Conservation (phyloP, 2,113 vertebrate genomes). For the Spheniscus mendiculus region DNA sequence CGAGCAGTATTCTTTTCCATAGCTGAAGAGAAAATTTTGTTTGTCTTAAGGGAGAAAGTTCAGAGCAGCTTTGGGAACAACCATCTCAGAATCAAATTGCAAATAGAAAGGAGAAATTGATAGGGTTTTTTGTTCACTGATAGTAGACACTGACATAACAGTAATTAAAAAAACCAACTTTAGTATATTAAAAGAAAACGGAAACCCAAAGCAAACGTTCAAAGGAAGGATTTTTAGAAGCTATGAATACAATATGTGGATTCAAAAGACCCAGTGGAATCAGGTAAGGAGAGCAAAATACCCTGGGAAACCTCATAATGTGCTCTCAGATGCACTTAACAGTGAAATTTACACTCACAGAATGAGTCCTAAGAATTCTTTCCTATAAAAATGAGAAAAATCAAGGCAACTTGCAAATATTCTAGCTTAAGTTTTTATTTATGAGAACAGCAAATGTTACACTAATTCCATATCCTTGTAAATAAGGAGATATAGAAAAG, state of each 20-base stretch:
- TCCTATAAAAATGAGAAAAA: neutral
- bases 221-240: conserved; percentile 28
- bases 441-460: neutral
- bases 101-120: conserved; percentile 38
- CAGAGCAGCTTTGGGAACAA: conserved; percentile 34
- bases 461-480: neutral
- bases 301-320: neutral
- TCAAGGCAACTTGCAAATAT: neutral
- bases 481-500: neutral
- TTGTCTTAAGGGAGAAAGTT: conserved; percentile 29
- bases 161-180: conserved; percentile 14
- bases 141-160: neutral
- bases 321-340: conserved; percentile 5
- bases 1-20: neutral
- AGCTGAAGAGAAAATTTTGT: neutral
- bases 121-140: conserved; percentile 23
- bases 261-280: conserved; percentile 12
- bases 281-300: conserved; percentile 28
- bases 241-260: neutral
- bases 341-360: neutral
- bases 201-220: conserved; percentile 4
- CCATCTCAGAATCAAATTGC: conserved; percentile 31
- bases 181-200: conserved; percentile 8
- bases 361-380: neutral
- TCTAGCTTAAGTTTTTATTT: neutral